Evolutionary conservation across 2,113 vertebrate species (phyloP).

Genomic region (Apeltes quadracus): DNA sequence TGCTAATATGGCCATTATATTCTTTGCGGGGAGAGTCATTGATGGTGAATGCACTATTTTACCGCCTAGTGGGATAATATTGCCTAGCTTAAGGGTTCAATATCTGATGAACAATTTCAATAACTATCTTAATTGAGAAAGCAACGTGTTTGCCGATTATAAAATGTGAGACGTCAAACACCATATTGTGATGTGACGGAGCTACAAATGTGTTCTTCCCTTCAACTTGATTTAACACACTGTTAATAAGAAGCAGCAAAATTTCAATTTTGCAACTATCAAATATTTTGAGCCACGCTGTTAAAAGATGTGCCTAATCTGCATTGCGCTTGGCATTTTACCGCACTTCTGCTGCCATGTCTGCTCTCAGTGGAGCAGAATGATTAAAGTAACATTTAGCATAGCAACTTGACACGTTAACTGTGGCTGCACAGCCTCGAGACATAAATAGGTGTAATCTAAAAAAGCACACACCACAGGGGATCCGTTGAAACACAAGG

Average conservation of each 20-base stretch:
- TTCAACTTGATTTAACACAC: conserved; percentile 59
- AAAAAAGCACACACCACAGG: conserved; percentile 10
- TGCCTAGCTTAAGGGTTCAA: conserved; percentile 15
- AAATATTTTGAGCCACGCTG: conserved; percentile 51
- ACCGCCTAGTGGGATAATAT: not conserved
- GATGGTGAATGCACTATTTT: not conserved
- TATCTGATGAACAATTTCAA: conserved; percentile 18
- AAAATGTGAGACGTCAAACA: conserved; percentile 36
- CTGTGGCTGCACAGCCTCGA: conserved; percentile 22
- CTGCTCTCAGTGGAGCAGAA: conserved; percentile 42
- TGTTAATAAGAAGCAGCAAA: conserved; percentile 57
- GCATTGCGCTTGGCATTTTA: conserved; percentile 34
- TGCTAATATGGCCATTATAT: conserved; percentile 20
- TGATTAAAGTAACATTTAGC: conserved; percentile 59
- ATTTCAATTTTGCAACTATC: conserved; percentile 48
- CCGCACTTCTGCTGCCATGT: conserved; percentile 52
- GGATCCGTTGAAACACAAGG: conserved; percentile 13
- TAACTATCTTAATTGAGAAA: conserved; percentile 36
- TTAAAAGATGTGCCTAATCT: conserved; percentile 51
- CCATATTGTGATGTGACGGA: conserved; percentile 43
- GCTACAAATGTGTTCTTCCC: conserved; percentile 37
- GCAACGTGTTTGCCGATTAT: conserved; percentile 27
- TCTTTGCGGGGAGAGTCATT: not conserved
- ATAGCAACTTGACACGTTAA: conserved; percentile 50
- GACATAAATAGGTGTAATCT: conserved; percentile 46